Conservation (phyloP, 2,797 vertebrate species). For the Molothrus ater region DNA sequence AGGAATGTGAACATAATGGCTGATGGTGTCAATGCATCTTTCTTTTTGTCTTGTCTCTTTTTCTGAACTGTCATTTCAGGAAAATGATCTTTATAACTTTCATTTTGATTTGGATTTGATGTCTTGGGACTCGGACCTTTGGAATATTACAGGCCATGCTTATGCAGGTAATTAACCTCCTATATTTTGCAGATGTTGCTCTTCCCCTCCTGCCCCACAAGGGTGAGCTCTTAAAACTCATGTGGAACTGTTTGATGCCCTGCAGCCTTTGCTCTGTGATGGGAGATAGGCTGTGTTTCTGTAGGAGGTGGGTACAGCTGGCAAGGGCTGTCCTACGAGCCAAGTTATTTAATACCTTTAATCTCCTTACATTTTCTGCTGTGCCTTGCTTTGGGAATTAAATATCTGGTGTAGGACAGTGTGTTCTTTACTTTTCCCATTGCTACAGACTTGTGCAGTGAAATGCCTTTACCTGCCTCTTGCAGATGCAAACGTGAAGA, state of each 20-base stretch:
- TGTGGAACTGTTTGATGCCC: not conserved
- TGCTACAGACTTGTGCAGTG: not conserved
- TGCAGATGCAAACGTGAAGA: conserved; percentile 47
- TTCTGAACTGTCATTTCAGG: conserved; percentile 74
- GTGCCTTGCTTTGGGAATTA: not conserved
- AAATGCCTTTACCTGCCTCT: not conserved
- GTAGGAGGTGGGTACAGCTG: not conserved
- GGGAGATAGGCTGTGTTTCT: not conserved
- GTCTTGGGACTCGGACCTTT: conserved; percentile 80
- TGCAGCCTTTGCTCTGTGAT: not conserved
- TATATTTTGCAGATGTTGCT: not conserved
- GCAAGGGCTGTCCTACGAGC: not conserved
- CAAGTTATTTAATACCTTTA: not conserved
- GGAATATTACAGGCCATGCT: conserved; percentile 74
- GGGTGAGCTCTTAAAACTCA: not conserved
- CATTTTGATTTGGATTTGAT: conserved; percentile 89
- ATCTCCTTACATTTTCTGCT: not conserved
- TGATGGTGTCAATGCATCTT: not conserved
- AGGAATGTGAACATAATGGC: not conserved
- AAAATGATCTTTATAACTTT: conserved; percentile 77
- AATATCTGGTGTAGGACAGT: not conserved
- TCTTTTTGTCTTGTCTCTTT: not conserved
- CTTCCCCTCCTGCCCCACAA: not conserved
- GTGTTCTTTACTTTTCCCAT: not conserved
- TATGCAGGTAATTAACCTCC: conserved; percentile 73